These are phyloP conservation scores for Aeoliscus strigatus DNA, from an alignment of 2,797 vertebrate genomes.

Conservation along the genomic window DNA sequence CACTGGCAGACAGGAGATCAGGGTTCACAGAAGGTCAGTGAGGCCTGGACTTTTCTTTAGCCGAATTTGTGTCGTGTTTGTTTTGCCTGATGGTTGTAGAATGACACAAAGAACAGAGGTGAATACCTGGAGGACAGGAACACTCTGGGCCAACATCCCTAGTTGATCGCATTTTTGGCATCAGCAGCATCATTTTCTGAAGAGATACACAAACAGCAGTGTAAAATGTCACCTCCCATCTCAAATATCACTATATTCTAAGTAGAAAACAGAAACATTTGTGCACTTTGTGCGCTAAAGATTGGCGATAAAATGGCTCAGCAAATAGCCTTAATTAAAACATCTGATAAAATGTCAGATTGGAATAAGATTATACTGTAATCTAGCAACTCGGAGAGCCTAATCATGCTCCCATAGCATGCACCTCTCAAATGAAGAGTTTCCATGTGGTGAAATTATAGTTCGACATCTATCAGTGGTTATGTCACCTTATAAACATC, in stretches of 20 bases:
- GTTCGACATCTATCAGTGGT: constrained; percentile 35
- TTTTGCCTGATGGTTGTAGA: not conserved
- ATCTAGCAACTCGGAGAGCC: constrained; percentile 12
- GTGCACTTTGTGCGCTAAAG: not conserved
- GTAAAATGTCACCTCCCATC: not conserved
- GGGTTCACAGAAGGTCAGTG: constrained; percentile 11
- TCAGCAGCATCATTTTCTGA: constrained; percentile 80
- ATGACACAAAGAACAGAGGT: constrained; percentile 2
- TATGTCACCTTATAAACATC: constrained; percentile 37
- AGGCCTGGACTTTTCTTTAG: constrained; percentile 1
- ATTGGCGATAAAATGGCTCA: not conserved
- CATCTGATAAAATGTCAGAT: not conserved
- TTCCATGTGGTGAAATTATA: constrained; percentile 28
- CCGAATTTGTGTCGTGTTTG: constrained; percentile 7
- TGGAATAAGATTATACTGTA: constrained; percentile 5
- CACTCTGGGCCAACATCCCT: constrained; percentile 85
- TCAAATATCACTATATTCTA: not conserved
- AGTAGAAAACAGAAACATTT: not conserved
- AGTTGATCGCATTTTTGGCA: constrained; percentile 74
- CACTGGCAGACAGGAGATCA: constrained; percentile 3
- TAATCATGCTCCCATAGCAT: constrained; percentile 7
- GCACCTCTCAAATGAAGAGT: constrained; percentile 8
- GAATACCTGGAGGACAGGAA: constrained; percentile 88
- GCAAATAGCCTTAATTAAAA: constrained; percentile 1
- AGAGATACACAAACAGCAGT: constrained; percentile 19